Percentiles rank a stretch among this genome's conserved stretches.
Conservation (phyloP, 2,113 vertebrate species). For the Coryphaenoides rupestris region DNA sequence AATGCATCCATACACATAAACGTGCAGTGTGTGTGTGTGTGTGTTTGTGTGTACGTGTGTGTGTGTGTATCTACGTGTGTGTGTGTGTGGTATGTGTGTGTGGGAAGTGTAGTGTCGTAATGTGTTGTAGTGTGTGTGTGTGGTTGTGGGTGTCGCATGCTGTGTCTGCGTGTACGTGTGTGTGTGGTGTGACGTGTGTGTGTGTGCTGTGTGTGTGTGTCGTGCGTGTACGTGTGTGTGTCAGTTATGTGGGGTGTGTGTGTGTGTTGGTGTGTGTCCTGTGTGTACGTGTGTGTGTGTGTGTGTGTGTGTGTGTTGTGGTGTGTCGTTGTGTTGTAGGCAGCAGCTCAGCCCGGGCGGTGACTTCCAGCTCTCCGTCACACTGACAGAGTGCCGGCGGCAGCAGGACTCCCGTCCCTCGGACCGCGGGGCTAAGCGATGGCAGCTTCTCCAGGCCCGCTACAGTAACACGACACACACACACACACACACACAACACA, state of each 20-base stretch:
- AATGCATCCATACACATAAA: background rate
- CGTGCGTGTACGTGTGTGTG: too few relatives aligned
- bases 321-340: background rate
- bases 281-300: background rate
- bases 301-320: constrained; percentile 11
- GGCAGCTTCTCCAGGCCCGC: constrained; percentile 54
- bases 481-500: too few relatives aligned
- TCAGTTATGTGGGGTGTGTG: too few relatives aligned
- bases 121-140: constrained; percentile 5
- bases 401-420: constrained; percentile 53
- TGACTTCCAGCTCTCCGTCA: constrained; percentile 59
- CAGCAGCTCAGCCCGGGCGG: constrained; percentile 31
- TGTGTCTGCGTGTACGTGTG: background rate
- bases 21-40: constrained; percentile 9
- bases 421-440: constrained; percentile 53
- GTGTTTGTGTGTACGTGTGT: constrained; percentile 15
- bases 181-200: constrained; percentile 14
- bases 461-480: constrained; percentile 55
- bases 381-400: constrained; percentile 46
- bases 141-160: constrained; percentile 9
- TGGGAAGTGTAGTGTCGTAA: too few relatives aligned
- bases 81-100: background rate
- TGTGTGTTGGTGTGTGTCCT: constrained; percentile 1
- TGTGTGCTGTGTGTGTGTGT: background rate
- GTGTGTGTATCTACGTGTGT: constrained; percentile 37